phyloP scores from a whole-genome alignment of 2,797 vertebrate genomes.

The Tapera naevia region DNA sequence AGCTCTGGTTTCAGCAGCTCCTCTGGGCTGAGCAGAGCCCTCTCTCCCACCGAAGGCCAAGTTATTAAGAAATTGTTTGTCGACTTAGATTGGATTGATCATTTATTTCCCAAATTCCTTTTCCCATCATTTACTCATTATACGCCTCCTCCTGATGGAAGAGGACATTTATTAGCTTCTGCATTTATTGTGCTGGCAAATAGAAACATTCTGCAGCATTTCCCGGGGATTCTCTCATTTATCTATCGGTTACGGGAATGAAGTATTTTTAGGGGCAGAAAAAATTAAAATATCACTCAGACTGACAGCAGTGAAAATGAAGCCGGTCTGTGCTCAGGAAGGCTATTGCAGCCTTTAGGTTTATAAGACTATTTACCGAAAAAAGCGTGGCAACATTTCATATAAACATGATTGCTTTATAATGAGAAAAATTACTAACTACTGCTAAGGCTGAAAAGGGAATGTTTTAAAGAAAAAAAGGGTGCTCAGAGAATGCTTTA shows the following conservation, averaged over 20 bases:
- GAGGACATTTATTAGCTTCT: constrained; percentile 77
- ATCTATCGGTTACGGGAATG: constrained; percentile 66
- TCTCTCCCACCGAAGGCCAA: constrained; percentile 45
- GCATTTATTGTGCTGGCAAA: constrained; percentile 74
- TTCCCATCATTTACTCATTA: constrained; percentile 82
- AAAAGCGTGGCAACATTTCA: background rate
- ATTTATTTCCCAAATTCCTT: constrained; percentile 75
- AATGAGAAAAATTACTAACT: constrained; percentile 35
- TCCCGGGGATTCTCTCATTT: constrained; percentile 76
- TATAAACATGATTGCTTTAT: background rate
- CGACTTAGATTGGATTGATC: constrained; percentile 67
- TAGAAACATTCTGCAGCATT: constrained; percentile 68
- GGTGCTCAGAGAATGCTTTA: background rate
- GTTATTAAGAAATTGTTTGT: constrained; percentile 78
- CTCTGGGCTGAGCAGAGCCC: background rate
- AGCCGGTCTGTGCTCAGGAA: constrained; percentile 9
- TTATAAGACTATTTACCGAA: constrained; percentile 34
- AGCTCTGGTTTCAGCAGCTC: background rate
- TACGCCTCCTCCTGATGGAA: constrained; percentile 72
- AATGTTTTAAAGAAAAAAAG: background rate
- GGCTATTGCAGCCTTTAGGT: constrained; percentile 22
- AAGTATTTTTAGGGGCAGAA: constrained; percentile 73
- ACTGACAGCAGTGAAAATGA: constrained; percentile 74
- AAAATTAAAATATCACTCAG: constrained; percentile 81
- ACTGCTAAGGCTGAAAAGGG: background rate